Evolutionary conservation across 2,113 vertebrate species (phyloP).

Genomic region (Chinchilla lanigera): DNA sequence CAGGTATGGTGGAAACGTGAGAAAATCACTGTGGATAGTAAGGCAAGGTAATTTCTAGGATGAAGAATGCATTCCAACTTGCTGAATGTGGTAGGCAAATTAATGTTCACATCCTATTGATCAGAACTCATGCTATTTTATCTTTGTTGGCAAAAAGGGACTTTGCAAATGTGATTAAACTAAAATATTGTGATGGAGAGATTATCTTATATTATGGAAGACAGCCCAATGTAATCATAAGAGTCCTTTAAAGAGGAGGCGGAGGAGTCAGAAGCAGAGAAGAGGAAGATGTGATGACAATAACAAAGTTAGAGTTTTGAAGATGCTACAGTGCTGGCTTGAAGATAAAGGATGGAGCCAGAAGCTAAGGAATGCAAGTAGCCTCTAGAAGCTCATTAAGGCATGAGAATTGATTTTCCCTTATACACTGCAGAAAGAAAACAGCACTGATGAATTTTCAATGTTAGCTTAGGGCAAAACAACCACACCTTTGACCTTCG

Average conservation of each 20-base stretch:
- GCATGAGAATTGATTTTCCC: not conserved
- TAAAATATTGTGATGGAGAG: not conserved
- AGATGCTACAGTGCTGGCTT: not conserved
- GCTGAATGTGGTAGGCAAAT: not conserved
- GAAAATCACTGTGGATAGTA: not conserved
- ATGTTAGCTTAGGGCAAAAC: not conserved
- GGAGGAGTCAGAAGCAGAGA: not conserved
- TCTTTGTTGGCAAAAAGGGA: not conserved
- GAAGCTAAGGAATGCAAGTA: not conserved
- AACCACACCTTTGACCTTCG: not conserved
- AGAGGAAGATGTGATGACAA: not conserved
- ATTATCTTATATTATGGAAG: not conserved
- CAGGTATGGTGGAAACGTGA: not conserved
- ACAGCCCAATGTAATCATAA: not conserved
- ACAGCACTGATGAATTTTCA: not conserved
- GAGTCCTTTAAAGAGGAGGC: not conserved
- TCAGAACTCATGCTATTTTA: not conserved
- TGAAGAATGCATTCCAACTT: not conserved
- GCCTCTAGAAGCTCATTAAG: not conserved
- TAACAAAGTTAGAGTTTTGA: not conserved
- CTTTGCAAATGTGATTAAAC: not conserved
- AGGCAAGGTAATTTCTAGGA: not conserved
- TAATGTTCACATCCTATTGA: not conserved
- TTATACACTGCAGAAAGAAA: not conserved
- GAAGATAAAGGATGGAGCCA: not conserved